Evolutionary conservation across 2,797 vertebrate genomes (phyloP).

Genomic region (Avahi laniger): DNA sequence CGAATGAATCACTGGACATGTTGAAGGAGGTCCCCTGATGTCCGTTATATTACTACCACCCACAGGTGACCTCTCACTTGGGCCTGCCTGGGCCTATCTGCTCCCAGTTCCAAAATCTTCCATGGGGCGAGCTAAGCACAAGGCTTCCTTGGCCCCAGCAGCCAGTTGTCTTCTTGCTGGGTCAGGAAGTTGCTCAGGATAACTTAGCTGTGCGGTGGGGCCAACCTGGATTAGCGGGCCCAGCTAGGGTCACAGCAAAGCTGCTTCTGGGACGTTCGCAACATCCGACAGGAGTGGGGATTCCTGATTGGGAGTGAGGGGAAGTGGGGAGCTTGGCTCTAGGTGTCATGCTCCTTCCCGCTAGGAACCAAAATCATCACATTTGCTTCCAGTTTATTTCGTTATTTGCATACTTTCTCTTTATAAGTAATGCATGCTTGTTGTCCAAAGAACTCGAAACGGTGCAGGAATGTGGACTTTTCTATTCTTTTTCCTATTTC

Average conservation of each 20-base stretch:
- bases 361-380: neutral
- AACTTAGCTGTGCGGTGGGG: neutral
- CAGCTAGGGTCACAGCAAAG: neutral
- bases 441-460: neutral
- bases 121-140: neutral
- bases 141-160: neutral
- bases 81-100: neutral
- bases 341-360: neutral
- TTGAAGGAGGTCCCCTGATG: neutral
- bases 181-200: neutral
- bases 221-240: neutral
- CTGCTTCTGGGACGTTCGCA: fast-evolving
- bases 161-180: neutral
- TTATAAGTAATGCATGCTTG: neutral
- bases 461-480: fast-evolving
- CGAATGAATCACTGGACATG: neutral
- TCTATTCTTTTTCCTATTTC: neutral
- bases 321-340: fast-evolving
- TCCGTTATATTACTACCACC: too few species aligned
- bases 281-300: fast-evolving
- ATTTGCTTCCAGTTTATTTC: neutral
- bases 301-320: neutral
- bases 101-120: neutral
- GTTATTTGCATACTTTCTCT: neutral
- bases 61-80: neutral